Base-by-base conservation (phyloP, 2,888 invertebrate genomes). In the Brenthis daphne region DNA sequence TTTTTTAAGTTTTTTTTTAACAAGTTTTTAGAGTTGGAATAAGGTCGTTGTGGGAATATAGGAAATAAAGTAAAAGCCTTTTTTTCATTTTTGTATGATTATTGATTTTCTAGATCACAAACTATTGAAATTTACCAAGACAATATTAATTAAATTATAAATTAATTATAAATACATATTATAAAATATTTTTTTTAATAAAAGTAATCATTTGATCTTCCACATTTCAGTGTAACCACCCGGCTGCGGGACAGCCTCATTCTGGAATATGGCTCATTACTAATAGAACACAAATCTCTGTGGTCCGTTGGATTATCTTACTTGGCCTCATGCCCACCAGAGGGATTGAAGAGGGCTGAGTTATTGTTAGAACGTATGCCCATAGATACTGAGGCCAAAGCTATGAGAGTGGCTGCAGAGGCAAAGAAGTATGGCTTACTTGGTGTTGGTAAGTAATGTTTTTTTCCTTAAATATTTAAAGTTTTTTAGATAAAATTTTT, bases 241-340 rank as follows among this genome's bases (percentile, higher is more conserved):
- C 94, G 94, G 24, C 90, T 98, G 24, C 94, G 97, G n/a, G 97
- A 98, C 80, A 96, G 96, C 20, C 93, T 98, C 24, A 86, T 99
- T 54, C 88, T 97, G 61, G 98, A 98, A 77, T 99, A 98, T 84
- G 98, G 98, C 0, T 94, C 95, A 4, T 93, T 95, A 51, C 87
- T 98, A 48, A 95, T 96, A 94, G 94, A 95, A 14, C 95, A 97
- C 83, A 93, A 93, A 76, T 97, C 98, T 0, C 90, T 98, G 29
- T 99, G 98, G 98, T 95, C 97, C 75, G 94, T 88, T 88, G 83
- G 95, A 83, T 81, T 85, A 29, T 89, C 90, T 0, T 93, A 92
- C 80, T 76, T 92, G 63, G 82, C 83, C 0, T 77, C 83, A 0
- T 84, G 87, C 56, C 82, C 87, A 0, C 83, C 85, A 0, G 92